phyloP scores from a whole-genome alignment of 2,888 invertebrate genomes.

The Hyposoter didymator region DNA sequence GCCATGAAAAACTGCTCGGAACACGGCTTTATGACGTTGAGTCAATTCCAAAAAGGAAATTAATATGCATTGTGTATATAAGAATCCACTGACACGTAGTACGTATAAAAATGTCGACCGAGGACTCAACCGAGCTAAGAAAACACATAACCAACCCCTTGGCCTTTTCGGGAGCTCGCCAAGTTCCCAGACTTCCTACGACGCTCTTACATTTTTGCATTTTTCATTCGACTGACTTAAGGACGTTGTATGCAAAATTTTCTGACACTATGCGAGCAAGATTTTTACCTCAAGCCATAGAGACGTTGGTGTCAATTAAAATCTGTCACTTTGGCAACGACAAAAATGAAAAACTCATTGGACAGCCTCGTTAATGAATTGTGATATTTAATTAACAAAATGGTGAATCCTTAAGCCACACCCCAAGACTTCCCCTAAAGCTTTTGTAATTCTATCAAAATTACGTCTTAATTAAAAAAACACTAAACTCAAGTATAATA shows the following conservation, averaged over 20 bases:
- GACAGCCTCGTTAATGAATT: not conserved
- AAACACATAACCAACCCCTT: constrained; percentile 38
- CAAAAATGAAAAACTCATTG: not conserved
- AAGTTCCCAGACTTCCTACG: constrained; percentile 45
- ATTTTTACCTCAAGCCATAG: not conserved
- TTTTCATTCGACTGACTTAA: constrained; percentile 60
- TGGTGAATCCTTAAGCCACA: not conserved
- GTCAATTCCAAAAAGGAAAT: not conserved
- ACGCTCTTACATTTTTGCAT: constrained; percentile 31
- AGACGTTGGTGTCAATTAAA: not conserved
- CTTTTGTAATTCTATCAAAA: not conserved
- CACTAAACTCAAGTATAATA: not conserved
- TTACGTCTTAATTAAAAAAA: not conserved
- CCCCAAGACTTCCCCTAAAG: not conserved
- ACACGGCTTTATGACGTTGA: constrained; percentile 19
- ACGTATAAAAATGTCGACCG: constrained; percentile 22
- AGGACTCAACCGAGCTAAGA: constrained; percentile 28
- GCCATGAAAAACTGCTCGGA: not conserved
- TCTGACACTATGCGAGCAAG: not conserved
- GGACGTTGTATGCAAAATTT: too few relatives aligned
- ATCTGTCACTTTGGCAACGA: not conserved
- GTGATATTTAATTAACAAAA: not conserved
- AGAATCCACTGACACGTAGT: constrained; percentile 27
- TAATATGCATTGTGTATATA: constrained; percentile 6
- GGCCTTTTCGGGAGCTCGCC: constrained; percentile 8